These are phyloP conservation scores for Lithobates sylvaticus DNA, from an alignment of 2,797 vertebrate species.

Conservation along the genomic window DNA sequence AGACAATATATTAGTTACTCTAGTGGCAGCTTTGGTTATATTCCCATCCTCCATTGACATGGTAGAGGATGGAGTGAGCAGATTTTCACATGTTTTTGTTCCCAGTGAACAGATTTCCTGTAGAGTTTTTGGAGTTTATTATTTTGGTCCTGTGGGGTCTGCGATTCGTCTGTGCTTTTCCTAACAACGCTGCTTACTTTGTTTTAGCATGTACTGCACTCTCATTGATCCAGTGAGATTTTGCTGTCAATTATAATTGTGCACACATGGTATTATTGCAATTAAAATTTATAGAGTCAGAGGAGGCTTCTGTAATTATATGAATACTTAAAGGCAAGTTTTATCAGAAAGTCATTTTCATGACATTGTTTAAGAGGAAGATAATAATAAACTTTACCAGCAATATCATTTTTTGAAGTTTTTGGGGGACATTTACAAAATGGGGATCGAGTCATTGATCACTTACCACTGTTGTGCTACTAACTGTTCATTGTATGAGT, in stretches of 20 bases:
- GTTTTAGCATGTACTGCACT: constrained; percentile 29
- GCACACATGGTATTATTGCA: constrained; percentile 17
- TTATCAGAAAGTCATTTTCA: not conserved
- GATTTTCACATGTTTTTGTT: constrained; percentile 10
- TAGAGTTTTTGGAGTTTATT: constrained; percentile 29
- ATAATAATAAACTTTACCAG: not conserved
- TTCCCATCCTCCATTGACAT: constrained; percentile 41
- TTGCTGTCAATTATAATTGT: constrained; percentile 38
- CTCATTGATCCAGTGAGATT: constrained; percentile 23
- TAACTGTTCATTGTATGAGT: no score
- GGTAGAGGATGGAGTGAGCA: constrained; percentile 16
- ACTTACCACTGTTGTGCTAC: no score
- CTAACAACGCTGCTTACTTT: constrained; percentile 12
- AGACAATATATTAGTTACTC: constrained; percentile 48
- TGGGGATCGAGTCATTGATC: no score
- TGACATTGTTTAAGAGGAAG: not conserved
- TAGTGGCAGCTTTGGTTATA: constrained; percentile 28
- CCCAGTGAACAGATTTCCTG: constrained; percentile 11
- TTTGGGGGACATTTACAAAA: no score
- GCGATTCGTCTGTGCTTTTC: constrained; percentile 11
- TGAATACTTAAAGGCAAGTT: constrained; percentile 3
- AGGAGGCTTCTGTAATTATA: not conserved
- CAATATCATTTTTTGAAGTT: not conserved
- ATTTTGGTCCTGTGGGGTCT: constrained; percentile 26
- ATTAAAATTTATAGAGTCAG: constrained; percentile 8